These are phyloP conservation scores for Vannuccia rotundouncinata DNA, from an alignment of 2,888 invertebrate species.

Conservation along the genomic window DNA sequence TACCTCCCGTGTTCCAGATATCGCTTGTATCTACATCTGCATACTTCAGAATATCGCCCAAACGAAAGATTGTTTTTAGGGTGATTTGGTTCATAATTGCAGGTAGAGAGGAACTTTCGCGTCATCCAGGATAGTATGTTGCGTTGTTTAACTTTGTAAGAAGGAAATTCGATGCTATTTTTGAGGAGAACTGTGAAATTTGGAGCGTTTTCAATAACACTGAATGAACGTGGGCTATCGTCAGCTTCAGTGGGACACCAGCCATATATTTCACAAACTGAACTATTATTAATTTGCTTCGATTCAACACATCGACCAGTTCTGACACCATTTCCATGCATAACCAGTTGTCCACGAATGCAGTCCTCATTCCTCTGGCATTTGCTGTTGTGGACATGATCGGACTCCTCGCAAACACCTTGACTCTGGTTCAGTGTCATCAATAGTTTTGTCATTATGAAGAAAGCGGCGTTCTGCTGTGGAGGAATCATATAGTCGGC, in stretches of 20 bases:
- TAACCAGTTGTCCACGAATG: not conserved
- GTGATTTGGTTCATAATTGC: conserved; percentile 45
- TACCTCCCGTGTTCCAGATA: conserved; percentile 46
- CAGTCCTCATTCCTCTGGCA: conserved; percentile 36
- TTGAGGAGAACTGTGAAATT: conserved; percentile 49
- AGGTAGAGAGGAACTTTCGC: conserved; percentile 47
- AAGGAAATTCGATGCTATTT: conserved; percentile 48
- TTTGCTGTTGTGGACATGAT: not conserved
- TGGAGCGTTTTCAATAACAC: conserved; percentile 27
- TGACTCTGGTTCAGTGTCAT: conserved; percentile 39
- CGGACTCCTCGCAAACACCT: conserved; percentile 25
- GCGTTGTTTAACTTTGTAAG: conserved; percentile 44
- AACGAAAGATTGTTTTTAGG: conserved; percentile 48
- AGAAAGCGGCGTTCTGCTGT: conserved; percentile 37
- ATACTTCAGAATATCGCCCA: conserved; percentile 48
- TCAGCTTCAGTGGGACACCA: conserved; percentile 36
- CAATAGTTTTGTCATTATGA: conserved; percentile 39
- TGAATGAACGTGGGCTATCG: conserved; percentile 8
- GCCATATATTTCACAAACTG: conserved; percentile 31
- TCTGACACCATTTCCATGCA: conserved; percentile 17
- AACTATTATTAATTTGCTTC: not conserved
- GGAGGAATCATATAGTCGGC: conserved; percentile 38
- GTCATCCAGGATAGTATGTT: conserved; percentile 48
- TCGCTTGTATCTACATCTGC: not conserved
- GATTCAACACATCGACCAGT: conserved; percentile 36